These are phyloP conservation scores for Zaprionus camerounensis DNA, from an alignment of 1,140 invertebrate genomes.

Conservation along the genomic window DNA sequence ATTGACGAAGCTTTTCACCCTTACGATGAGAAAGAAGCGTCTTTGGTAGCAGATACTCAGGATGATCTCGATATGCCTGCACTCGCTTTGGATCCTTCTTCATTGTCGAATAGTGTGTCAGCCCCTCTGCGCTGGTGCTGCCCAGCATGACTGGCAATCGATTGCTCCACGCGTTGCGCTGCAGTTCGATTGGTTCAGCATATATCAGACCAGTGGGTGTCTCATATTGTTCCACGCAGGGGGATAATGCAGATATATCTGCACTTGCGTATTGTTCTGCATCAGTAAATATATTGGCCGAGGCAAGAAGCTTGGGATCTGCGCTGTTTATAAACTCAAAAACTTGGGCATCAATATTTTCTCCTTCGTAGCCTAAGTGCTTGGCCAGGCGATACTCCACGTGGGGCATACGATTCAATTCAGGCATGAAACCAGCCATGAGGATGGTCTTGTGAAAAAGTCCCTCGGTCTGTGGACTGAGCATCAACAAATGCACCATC, in stretches of 20 bases:
- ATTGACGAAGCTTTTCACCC: conserved; percentile 25
- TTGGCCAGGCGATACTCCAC: conserved; percentile 67
- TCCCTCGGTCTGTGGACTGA: conserved; percentile 79
- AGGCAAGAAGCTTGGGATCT: conserved; percentile 40
- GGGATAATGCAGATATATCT: conserved; percentile 14
- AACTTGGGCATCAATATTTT: conserved; percentile 49
- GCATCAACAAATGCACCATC: conserved; percentile 67
- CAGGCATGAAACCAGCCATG: conserved; percentile 85
- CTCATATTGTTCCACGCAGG: conserved; percentile 52
- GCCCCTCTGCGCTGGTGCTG: conserved; percentile 48
- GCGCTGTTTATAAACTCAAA: conserved; percentile 42
- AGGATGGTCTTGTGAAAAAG: conserved; percentile 87
- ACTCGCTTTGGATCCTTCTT: conserved; percentile 24
- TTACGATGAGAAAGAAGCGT: conserved; percentile 32
- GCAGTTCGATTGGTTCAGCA: conserved; percentile 47
- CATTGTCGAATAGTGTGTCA: neutral
- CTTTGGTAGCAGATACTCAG: conserved; percentile 48
- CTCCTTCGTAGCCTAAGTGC: conserved; percentile 66
- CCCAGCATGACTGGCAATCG: conserved; percentile 67
- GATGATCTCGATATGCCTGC: conserved; percentile 10
- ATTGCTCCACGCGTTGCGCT: conserved; percentile 62
- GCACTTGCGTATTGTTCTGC: conserved; percentile 28
- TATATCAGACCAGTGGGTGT: conserved; percentile 45
- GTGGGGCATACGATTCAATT: conserved; percentile 45
- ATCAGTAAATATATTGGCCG: conserved; percentile 31